Conservation (phyloP, 1,140 invertebrate species). For the Papilio xuthus region DNA sequence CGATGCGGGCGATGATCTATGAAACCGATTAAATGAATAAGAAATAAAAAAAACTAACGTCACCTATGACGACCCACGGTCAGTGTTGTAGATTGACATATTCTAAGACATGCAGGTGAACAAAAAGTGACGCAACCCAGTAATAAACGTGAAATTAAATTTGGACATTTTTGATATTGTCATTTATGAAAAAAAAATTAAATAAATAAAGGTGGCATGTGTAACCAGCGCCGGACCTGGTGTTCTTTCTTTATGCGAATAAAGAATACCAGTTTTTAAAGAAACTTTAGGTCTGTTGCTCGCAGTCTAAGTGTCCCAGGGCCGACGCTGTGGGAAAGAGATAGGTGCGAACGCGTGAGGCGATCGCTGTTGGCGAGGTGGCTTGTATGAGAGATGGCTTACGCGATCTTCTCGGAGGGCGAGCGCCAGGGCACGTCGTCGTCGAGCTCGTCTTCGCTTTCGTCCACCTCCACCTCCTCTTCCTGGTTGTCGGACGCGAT, state of each 20-base stretch:
- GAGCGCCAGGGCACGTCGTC: slow-evolving; percentile 94
- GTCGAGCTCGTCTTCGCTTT: slow-evolving; percentile 93
- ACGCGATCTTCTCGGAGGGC: slow-evolving; percentile 94
- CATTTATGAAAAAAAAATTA: slow-evolving; percentile 24
- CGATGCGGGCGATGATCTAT: slow-evolving; percentile 68
- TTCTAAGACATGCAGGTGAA: background rate
- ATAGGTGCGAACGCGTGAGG: slow-evolving; percentile 61
- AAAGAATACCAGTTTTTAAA: too few relatives aligned
- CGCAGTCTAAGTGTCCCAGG: too few relatives aligned
- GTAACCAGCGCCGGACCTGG: slow-evolving; percentile 1
- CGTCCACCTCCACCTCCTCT: slow-evolving; percentile 88
- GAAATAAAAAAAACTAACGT: slow-evolving; percentile 57
- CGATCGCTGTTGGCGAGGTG: slow-evolving; percentile 53
- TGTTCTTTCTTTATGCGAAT: too few relatives aligned
- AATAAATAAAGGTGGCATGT: slow-evolving; percentile 33
- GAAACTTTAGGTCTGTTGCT: too few relatives aligned
- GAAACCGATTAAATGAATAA: slow-evolving; percentile 70
- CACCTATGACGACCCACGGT: slow-evolving; percentile 28
- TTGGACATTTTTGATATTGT: background rate
- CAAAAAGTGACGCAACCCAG: background rate
- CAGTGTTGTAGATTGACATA: background rate
- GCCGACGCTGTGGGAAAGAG: slow-evolving; percentile 37
- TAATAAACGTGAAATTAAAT: background rate
- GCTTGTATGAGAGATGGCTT: slow-evolving; percentile 75
- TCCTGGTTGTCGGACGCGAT: slow-evolving; percentile 87